Conservation (phyloP, 2,888 invertebrate species). For the Chrysolina haemoptera region DNA sequence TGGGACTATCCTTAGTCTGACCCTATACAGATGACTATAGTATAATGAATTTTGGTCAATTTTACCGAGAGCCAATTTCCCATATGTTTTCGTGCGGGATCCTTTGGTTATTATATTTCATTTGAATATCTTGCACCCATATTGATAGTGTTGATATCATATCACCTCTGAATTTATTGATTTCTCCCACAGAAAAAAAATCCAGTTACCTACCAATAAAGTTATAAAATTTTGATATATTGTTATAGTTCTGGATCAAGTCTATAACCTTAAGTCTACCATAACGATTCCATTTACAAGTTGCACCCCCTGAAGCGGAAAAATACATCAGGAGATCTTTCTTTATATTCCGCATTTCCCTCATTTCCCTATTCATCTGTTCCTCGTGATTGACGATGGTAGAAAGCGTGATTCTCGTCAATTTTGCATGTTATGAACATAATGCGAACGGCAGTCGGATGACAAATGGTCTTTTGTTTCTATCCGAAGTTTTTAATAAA, state of each 20-base stretch:
- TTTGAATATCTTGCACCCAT: too few species aligned
- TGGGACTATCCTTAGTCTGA: too few species aligned
- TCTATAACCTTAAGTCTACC: neutral
- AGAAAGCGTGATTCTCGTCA: conserved; percentile 26
- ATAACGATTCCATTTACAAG: neutral
- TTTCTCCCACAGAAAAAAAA: neutral
- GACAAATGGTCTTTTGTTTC: conserved; percentile 52
- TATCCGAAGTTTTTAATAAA: conserved; percentile 29
- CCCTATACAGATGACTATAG: too few species aligned
- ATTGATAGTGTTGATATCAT: too few species aligned
- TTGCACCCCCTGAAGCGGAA: neutral
- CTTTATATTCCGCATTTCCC: conserved; percentile 15
- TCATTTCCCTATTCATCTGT: conserved; percentile 16
- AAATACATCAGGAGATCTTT: conserved; percentile 11
- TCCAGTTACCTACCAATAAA: too few species aligned
- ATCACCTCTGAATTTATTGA: too few species aligned
- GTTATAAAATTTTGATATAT: too few species aligned
- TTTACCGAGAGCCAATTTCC: too few species aligned
- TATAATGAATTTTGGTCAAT: too few species aligned
- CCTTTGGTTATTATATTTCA: too few species aligned
- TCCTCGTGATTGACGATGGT: conserved; percentile 20
- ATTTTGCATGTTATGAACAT: conserved; percentile 38
- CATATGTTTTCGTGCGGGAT: too few species aligned
- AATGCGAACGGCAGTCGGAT: conserved; percentile 44
- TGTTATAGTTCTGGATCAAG: neutral